Conservation (phyloP, 1,140 invertebrate genomes). For the Mactra quadrangularis region DNA sequence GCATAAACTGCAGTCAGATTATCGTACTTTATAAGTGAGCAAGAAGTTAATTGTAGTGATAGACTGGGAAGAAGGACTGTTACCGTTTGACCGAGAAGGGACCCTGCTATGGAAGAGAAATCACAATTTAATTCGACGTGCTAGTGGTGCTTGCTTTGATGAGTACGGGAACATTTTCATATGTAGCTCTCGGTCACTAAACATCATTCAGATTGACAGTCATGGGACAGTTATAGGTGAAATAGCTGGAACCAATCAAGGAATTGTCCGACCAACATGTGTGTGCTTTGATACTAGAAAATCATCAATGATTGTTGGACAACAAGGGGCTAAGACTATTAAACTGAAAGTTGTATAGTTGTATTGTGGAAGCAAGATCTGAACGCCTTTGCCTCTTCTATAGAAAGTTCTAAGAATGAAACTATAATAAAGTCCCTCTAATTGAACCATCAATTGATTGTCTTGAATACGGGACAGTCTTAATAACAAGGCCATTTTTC, state of each 20-base stretch:
- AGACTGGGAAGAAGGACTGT: slow-evolving; percentile 3
- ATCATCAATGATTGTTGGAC: neutral
- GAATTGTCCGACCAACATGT: slow-evolving; percentile 9
- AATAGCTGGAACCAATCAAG: neutral
- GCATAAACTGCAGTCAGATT: neutral
- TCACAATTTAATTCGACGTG: neutral
- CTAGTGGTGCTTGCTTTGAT: slow-evolving; percentile 13
- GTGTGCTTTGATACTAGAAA: neutral
- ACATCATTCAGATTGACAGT: slow-evolving; percentile 5
- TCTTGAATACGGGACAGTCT: no score
- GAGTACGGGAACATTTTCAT: neutral
- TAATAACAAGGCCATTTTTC: no score
- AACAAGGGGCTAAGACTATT: neutral
- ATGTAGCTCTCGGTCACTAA: slow-evolving; percentile 8
- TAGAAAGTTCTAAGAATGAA: no score
- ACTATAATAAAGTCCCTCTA: no score
- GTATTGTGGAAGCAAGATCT: no score
- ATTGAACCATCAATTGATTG: no score
- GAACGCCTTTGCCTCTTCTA: no score
- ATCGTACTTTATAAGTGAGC: neutral
- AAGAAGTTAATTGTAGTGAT: neutral
- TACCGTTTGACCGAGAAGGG: slow-evolving; percentile 5
- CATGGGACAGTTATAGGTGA: slow-evolving; percentile 11
- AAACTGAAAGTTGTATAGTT: no score
- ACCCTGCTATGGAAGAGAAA: slow-evolving; percentile 1